A percentile compares a stretch with the other conserved stretches of the same genome.
Evolutionary conservation across 2,888 invertebrate species (phyloP).

Genomic region (Synanthedon formicaeformis): DNA sequence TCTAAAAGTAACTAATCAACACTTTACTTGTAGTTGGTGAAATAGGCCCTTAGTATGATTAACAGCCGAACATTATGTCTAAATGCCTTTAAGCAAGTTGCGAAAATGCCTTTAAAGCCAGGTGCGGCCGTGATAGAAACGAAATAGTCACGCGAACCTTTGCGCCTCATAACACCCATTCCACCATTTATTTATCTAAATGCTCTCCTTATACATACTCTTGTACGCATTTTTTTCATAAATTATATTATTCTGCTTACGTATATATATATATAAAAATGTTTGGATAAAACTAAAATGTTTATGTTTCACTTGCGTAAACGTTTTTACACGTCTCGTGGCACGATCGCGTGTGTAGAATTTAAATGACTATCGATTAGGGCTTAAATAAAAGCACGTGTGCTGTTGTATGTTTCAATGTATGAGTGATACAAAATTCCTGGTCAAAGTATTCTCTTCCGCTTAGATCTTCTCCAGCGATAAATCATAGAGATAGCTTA

Average conservation of each 20-base stretch:
- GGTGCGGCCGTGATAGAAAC: conserved; percentile 40
- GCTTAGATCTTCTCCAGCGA: too few species aligned
- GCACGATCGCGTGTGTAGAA: too few species aligned
- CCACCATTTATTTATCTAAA: background rate
- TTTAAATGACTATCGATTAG: too few species aligned
- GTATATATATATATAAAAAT: background rate
- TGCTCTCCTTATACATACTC: background rate
- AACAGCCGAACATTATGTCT: background rate
- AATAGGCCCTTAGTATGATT: background rate
- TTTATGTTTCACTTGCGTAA: background rate
- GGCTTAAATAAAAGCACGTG: too few species aligned
- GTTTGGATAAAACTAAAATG: background rate
- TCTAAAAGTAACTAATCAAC: too few species aligned
- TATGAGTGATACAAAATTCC: too few species aligned
- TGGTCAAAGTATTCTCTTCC: too few species aligned
- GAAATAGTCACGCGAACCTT: conserved; percentile 32
- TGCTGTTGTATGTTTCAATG: too few species aligned
- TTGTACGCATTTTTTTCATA: background rate
- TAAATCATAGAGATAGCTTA: too few species aligned
- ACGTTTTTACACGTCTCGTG: too few species aligned
- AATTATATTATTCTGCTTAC: background rate
- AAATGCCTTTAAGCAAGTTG: background rate
- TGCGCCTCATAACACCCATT: conserved; percentile 28
- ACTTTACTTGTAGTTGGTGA: too few species aligned
- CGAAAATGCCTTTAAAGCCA: conserved; percentile 22